phyloP scores from a whole-genome alignment of 1,140 invertebrate genomes.

The Protaetia brevitarsis region DNA sequence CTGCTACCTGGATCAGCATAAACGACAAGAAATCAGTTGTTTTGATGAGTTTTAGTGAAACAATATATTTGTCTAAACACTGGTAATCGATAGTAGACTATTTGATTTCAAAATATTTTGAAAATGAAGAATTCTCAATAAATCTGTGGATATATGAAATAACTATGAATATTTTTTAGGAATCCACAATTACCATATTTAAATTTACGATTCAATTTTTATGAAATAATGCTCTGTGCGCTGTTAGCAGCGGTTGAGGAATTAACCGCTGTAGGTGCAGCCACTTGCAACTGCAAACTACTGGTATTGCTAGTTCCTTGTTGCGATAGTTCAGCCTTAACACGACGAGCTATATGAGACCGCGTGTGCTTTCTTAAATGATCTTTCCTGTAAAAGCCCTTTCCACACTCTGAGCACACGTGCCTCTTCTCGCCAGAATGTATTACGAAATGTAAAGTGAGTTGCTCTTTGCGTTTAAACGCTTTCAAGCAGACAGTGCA shows the following conservation, averaged over 20 bases:
- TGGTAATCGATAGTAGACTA: too few species aligned
- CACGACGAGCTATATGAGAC: constrained; percentile 74
- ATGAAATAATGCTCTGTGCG: constrained; percentile 13
- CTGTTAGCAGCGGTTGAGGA: constrained; percentile 25
- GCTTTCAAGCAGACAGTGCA: constrained; percentile 81
- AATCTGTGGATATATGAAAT: too few species aligned
- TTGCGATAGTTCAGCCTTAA: constrained; percentile 79
- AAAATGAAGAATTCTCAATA: too few species aligned
- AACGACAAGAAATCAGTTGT: too few species aligned
- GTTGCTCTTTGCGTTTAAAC: constrained; percentile 81
- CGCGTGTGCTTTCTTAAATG: constrained; percentile 77
- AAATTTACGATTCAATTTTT: constrained; percentile 31
- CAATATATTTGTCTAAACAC: too few species aligned
- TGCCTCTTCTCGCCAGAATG: constrained; percentile 83
- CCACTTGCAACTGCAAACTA: constrained; percentile 37
- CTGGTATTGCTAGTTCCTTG: constrained; percentile 38
- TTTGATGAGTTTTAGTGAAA: too few species aligned
- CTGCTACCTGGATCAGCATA: too few species aligned
- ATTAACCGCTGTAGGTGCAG: constrained; percentile 31
- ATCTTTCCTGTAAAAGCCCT: constrained; percentile 75
- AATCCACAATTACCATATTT: constrained; percentile 1
- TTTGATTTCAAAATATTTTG: too few species aligned
- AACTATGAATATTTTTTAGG: neutral
- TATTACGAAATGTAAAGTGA: constrained; percentile 80
- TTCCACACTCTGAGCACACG: constrained; percentile 80